phyloP scores from a whole-genome alignment of 1,140 invertebrate species.

The Muscidifurax raptorellus region DNA sequence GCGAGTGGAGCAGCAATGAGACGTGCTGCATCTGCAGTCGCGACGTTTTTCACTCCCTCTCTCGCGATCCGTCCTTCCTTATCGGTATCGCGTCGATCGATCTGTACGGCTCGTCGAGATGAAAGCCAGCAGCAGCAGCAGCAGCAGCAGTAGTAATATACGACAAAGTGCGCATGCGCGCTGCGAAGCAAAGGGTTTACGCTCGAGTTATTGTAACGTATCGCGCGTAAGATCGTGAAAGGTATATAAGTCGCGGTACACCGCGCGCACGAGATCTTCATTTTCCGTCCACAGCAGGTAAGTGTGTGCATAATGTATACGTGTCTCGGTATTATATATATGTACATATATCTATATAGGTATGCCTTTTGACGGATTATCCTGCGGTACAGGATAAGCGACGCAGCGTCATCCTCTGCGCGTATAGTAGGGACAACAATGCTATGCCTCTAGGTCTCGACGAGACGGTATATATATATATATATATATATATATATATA shows the following conservation, averaged over 20 bases:
- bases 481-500: too few species aligned
- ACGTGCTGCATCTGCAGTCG: conserved; percentile 9
- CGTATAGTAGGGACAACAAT: conserved; percentile 45
- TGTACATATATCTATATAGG: conserved; percentile 49
- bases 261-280: conserved; percentile 19
- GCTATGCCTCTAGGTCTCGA: not conserved
- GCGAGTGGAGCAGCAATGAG: not conserved
- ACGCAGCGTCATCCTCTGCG: conserved; percentile 31
- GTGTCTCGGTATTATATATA: not conserved
- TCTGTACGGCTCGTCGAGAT: not conserved
- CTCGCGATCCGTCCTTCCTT: conserved; percentile 23
- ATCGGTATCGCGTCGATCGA: conserved; percentile 18
- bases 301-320: not conserved
- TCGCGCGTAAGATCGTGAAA: conserved; percentile 51
- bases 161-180: not conserved
- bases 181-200: conserved; percentile 72
- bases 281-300: conserved; percentile 21
- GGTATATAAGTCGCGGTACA: not conserved
- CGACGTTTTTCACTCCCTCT: too few species aligned
- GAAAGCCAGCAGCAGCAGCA: conserved; percentile 63
- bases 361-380: conserved; percentile 66
- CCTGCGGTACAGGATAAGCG: conserved; percentile 45
- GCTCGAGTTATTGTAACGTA: conserved; percentile 55
- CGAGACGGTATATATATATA: not conserved
- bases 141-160: conserved; percentile 41